These are phyloP conservation scores for Dastarcus helophoroides DNA, from an alignment of 2,888 invertebrate genomes.

Conservation along the genomic window DNA sequence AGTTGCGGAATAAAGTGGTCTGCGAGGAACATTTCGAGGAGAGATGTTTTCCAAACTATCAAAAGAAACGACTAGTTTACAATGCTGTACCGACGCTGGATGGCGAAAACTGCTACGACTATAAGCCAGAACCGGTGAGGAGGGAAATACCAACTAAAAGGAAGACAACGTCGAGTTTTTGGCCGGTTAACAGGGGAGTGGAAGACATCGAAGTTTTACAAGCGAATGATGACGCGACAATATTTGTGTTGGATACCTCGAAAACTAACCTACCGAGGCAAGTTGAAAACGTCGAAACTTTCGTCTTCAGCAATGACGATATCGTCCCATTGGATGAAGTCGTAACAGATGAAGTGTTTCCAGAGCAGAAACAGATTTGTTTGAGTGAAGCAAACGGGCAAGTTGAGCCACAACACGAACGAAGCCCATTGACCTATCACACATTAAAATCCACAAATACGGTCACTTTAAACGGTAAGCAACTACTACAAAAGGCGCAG, in stretches of 20 bases:
- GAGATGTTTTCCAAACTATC: constrained; percentile 40
- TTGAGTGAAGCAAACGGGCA: constrained; percentile 1
- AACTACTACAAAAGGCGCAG: no score
- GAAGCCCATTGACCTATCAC: background rate
- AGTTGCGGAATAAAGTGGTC: constrained; percentile 47
- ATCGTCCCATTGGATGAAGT: constrained; percentile 21
- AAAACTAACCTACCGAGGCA: constrained; percentile 22
- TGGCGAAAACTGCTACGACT: constrained; percentile 18
- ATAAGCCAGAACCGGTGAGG: background rate
- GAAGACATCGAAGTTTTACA: constrained; percentile 26
- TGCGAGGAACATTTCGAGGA: constrained; percentile 49
- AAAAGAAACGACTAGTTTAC: constrained; percentile 44
- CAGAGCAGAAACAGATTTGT: background rate
- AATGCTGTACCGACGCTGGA: constrained; percentile 45
- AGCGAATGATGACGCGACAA: constrained; percentile 29
- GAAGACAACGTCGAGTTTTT: background rate
- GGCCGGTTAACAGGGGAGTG: constrained; percentile 5
- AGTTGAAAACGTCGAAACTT: constrained; percentile 26
- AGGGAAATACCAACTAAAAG: background rate
- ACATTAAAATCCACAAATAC: constrained; percentile 2
- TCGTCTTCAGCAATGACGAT: constrained; percentile 29
- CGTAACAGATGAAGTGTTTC: constrained; percentile 5
- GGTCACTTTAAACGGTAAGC: no score
- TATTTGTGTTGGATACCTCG: constrained; percentile 30
- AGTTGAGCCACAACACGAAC: constrained; percentile 1